Percentiles rank a stretch among this genome's conserved stretches.
phyloP scores from a whole-genome alignment of 2,113 vertebrate genomes.

The Polypterus bichir region DNA sequence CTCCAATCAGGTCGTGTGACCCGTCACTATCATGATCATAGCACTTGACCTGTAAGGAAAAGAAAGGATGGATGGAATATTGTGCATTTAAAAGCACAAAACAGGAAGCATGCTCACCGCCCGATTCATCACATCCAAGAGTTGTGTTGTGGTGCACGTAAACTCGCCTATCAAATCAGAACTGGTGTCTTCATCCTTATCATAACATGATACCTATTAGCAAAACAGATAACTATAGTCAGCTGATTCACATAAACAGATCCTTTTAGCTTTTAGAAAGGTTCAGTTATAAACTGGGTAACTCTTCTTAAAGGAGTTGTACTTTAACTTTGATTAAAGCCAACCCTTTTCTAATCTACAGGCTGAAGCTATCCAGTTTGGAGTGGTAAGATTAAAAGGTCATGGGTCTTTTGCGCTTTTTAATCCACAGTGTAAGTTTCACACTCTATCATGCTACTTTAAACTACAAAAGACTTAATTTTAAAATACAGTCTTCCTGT shows the following conservation, averaged over 20 bases:
- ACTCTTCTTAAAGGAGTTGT: no score
- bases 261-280: no score
- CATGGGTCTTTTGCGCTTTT: no score
- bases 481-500: no score
- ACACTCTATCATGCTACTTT: no score
- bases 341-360: no score
- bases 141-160: constrained; percentile 16
- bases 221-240: constrained; percentile 19
- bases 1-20: constrained; percentile 80
- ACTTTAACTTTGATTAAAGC: no score
- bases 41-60: constrained; percentile 61
- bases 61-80: constrained; percentile 10
- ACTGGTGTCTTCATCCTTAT: constrained; percentile 25
- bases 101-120: constrained; percentile 23
- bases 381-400: no score
- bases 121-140: constrained; percentile 23
- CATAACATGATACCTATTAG: constrained; percentile 33
- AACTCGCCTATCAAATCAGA: constrained; percentile 32
- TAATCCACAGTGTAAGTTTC: no score
- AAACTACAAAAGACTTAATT: no score
- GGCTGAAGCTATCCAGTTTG: no score
- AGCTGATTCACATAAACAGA: not conserved
- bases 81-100: not conserved
- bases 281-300: no score
- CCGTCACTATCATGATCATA: constrained; percentile 73